Conservation (phyloP, 2,888 invertebrate genomes). For the Leptothorax acervorum region DNA sequence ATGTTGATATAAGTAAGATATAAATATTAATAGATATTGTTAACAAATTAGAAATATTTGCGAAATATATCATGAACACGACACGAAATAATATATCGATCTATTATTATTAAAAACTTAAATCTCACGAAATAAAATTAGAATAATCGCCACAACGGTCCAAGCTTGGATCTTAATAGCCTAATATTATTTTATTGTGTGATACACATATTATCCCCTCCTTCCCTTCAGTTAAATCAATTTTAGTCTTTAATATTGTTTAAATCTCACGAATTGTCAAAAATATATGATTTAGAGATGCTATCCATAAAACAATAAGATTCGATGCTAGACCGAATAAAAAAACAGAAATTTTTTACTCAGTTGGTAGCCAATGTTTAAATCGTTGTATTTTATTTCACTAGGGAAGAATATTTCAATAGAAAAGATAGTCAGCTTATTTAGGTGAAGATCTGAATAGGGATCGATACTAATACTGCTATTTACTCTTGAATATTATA, state of each 20-base stretch:
- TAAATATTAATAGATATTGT: neutral
- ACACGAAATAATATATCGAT: conserved; percentile 78
- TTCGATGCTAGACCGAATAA: neutral
- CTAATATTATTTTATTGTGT: too few relatives aligned
- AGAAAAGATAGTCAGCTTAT: too few relatives aligned
- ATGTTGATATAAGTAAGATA: neutral
- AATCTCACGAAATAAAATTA: neutral
- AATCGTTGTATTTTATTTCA: too few relatives aligned
- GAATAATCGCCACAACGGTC: too few relatives aligned
- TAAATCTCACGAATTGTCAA: neutral
- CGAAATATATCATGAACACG: neutral
- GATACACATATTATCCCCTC: too few relatives aligned
- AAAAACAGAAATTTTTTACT: neutral
- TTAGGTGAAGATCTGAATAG: too few relatives aligned
- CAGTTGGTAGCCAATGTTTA: too few relatives aligned
- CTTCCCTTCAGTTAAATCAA: too few relatives aligned
- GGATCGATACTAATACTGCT: too few relatives aligned
- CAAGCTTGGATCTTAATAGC: too few relatives aligned
- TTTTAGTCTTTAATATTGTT: too few relatives aligned
- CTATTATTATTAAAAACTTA: conserved; percentile 90
- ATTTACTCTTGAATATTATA: too few relatives aligned
- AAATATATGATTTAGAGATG: neutral
- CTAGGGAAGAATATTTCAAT: neutral
- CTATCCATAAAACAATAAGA: neutral
- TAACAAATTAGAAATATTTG: conserved; percentile 1